Base-by-base conservation (phyloP, 2,113 vertebrate genomes). In the Syrmaticus mikado region DNA sequence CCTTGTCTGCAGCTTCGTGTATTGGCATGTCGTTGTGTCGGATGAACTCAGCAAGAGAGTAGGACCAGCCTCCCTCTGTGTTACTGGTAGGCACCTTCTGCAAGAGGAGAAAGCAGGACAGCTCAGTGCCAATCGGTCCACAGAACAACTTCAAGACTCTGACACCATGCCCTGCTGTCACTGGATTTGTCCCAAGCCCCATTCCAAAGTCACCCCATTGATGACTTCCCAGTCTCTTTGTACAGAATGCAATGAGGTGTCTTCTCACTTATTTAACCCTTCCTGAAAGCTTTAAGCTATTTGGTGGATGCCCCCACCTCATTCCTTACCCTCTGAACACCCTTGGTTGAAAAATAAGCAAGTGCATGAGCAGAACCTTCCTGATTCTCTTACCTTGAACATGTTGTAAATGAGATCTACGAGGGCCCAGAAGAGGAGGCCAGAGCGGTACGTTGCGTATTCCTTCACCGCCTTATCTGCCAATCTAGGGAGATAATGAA, bases 61-160 rank as follows among this genome's bases (percentile, higher is more conserved):
- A 99, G 98, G 99, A 99, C 99, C 99, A 99, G 98, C 99, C 99
- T 88, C 99, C 99, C 97, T 99, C 99, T 8, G 99, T 99, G 98
- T 99, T 99, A 96, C 99, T 99, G 94, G 99, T 99, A 96, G 99
- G 99, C 94, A 99, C 99, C 98, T 99, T 99, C 99, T 99, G 89
- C 8, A 55, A 28, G n/a, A 87, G 46, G 46, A 70, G 34, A 45
- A 58, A 64, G 25, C 0, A 4, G 57, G 24, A 74, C 10, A 68
- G 11, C 40, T 36, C 2, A 53, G 40, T 27, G 38, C 48, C 71
- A 28, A 57, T 72, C 77, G 89, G 52, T 15, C 28, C 15, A 67
- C 58, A 25, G 25, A 67, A 11, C 5, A 62, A 30, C 21, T 82
- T 50, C 30, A 82, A 76, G 40, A 17, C 27, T 52, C 50, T 30